These are phyloP conservation scores for Conus ventricosus DNA, from an alignment of 1,140 invertebrate species.

Conservation along the genomic window DNA sequence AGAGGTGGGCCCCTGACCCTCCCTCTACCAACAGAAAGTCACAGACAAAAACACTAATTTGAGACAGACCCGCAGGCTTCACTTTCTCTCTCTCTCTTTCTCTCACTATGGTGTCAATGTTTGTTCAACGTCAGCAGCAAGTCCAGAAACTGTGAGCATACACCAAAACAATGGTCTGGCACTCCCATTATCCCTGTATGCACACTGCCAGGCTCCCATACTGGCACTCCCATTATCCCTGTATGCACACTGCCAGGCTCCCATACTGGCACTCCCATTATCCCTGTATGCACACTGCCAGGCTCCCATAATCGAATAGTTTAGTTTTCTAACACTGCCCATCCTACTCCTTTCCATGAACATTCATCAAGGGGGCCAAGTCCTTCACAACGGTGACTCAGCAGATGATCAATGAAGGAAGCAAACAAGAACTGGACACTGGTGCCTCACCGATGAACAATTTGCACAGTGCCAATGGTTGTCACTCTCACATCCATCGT, in stretches of 20 bases:
- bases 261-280: too few species aligned
- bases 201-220: too few species aligned
- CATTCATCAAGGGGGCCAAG: not conserved
- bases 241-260: not conserved
- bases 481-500: not conserved
- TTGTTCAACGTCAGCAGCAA: conserved; percentile 14
- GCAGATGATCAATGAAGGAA: not conserved
- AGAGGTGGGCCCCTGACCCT: not conserved
- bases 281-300: not conserved
- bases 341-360: not conserved
- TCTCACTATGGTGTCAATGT: not conserved
- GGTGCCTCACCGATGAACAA: not conserved
- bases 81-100: not conserved
- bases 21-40: not conserved
- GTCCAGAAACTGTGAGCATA: not conserved
- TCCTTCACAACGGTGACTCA: not conserved
- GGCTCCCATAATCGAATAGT: not conserved
- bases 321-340: not conserved
- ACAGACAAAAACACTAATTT: not conserved
- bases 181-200: not conserved
- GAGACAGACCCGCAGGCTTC: conserved; percentile 1
- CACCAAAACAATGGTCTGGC: not conserved
- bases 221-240: too few species aligned
- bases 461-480: not conserved
- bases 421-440: not conserved